These are phyloP conservation scores for Limonius californicus DNA, from an alignment of 1,140 invertebrate genomes.

Conservation along the genomic window DNA sequence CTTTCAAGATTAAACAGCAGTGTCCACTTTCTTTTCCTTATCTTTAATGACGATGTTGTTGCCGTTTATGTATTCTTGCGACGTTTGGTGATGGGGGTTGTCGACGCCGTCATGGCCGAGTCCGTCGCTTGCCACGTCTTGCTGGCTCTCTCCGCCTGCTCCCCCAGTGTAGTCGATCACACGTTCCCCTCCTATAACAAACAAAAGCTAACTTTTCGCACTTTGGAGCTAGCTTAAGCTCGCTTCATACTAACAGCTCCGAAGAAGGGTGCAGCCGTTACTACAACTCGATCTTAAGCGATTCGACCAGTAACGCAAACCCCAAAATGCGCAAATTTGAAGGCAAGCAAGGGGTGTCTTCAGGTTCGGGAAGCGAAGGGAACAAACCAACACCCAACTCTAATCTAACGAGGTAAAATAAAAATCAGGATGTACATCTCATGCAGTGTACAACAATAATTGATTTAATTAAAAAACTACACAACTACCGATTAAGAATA, in stretches of 20 bases:
- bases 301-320: not conserved
- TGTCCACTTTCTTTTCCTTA: conserved; percentile 56
- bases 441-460: not conserved
- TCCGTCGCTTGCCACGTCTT: conserved; percentile 44
- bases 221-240: conserved; percentile 9
- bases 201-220: conserved; percentile 44
- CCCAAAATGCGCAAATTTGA: conserved; percentile 1
- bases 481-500: conserved; percentile 5
- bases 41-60: conserved; percentile 51
- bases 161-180: conserved; percentile 54
- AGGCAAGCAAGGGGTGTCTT: conserved; percentile 2
- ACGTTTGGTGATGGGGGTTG: conserved; percentile 55
- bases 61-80: conserved; percentile 55
- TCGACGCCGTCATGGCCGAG: conserved; percentile 47
- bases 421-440: not conserved
- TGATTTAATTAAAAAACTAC: not conserved
- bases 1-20: conserved; percentile 48
- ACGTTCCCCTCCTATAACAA: conserved; percentile 54
- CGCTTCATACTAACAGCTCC: not conserved
- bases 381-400: not conserved
- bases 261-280: not conserved
- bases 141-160: conserved; percentile 42
- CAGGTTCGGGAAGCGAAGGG: no score
- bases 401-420: not conserved
- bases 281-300: no score